Base-by-base conservation (phyloP, 2,888 invertebrate genomes). In the Trissonchulus latispiculum region DNA sequence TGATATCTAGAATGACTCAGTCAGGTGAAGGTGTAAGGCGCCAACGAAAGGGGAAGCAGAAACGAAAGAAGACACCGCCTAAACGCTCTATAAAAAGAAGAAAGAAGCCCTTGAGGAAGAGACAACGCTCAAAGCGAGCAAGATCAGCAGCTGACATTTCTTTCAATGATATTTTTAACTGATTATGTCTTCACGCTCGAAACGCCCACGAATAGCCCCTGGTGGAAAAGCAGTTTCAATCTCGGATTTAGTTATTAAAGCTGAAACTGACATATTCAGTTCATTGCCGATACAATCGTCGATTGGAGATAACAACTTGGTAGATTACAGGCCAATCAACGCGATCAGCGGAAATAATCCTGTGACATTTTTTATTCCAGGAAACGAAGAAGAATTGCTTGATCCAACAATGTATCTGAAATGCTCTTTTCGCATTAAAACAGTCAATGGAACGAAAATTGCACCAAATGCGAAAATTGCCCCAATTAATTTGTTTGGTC, bases 361-460 rank as follows among this genome's bases (percentile, higher is more conserved):
- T 32, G 33, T 64, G 15, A 64, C 29, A 18, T 15, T 64, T 64
- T 64, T 15, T 64, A 64, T 64, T 18, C 66, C 66, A 18, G 66
- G 66, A n/a, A 64, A n/a, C 29, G 66, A 64, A 8, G 66, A 64
- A 64, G 66, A 64, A 29, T 64, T 15, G 29, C 33, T 64, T 18
- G 66, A 64, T 64, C 66, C 66, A 18, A n/a, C 33, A 64, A 32
- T 64, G 29, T 64, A 64, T 35, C 8, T 64, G 8, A 64, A 64
- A n/a, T 32, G 29, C 33, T 64, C 15, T 8, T 31, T 35, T 18
- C 8, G 66, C 29, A n/a, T 64, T 15, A 29, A 23, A 59, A 28
- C 59, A 59, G 59, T 28, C 59, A 59, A 23, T 59, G 59, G 59
- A 23, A 59, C 23, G 28, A 23, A 23, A 59, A 23, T 64, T 18